phyloP scores from a whole-genome alignment of 2,113 vertebrate genomes.

The Labeo rohita region DNA sequence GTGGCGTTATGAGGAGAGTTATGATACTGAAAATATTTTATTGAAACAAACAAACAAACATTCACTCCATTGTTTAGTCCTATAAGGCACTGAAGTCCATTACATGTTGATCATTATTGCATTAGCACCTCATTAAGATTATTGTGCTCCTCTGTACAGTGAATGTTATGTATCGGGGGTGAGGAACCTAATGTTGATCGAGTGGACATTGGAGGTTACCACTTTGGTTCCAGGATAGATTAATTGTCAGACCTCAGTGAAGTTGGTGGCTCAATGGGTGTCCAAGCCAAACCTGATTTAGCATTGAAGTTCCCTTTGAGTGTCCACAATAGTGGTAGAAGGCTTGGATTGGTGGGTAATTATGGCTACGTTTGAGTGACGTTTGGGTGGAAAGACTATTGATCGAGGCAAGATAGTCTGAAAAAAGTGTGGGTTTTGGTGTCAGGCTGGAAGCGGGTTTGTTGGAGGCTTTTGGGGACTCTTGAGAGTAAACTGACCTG shows the following conservation, averaged over 20 bases:
- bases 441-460: conserved; percentile 23
- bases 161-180: conserved; percentile 6
- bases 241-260: conserved; percentile 37
- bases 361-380: background rate
- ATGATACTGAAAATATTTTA: conserved; percentile 46
- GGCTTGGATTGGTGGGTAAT: conserved; percentile 18
- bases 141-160: conserved; percentile 8
- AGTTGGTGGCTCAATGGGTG: conserved; percentile 34
- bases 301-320: background rate
- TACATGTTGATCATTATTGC: conserved; percentile 39
- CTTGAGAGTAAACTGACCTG: conserved; percentile 26
- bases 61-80: background rate
- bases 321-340: background rate
- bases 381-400: conserved; percentile 28
- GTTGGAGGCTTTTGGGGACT: conserved; percentile 27
- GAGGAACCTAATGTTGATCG: conserved; percentile 35
- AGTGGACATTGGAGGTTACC: conserved; percentile 39
- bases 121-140: conserved; percentile 43
- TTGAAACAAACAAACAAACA: conserved; percentile 54
- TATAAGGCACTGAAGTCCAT: conserved; percentile 16
- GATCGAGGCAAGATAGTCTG: conserved; percentile 30
- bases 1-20: conserved; percentile 26
- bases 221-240: conserved; percentile 46
- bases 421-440: conserved; percentile 16
- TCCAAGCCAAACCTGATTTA: conserved; percentile 5